Base-by-base conservation (phyloP, 2,113 vertebrate species). In the Cephalopholis sonnerati region DNA sequence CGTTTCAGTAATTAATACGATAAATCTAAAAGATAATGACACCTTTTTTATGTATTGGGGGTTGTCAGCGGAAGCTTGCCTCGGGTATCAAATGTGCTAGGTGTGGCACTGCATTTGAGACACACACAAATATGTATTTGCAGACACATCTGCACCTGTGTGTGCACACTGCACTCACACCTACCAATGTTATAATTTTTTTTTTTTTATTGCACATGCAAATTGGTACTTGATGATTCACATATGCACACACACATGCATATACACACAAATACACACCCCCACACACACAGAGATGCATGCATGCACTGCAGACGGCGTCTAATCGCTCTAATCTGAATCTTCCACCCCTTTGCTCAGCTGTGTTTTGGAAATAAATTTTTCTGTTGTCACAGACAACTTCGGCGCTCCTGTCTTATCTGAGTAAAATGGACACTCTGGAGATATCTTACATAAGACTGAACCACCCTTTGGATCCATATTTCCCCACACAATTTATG, bases 341-440 rank as follows among this genome's bases (percentile, higher is more conserved):
- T 87, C 57, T 59, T 73, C 76, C 64, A 50, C 67, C 83, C 66
- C 48, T 83, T 65, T 84, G 71, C 46, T 82, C 70, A 77, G 54
- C 69, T 81, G 64, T 95, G 89, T 94, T 95, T 91, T 92, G 93
- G 77, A 93, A 94, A 95, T 92, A 95, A 75, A 86, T 84, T n/a
- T 59, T 73, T 53, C 6, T 93, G 92, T 95, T 93, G 70, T 74
- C 12, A 93, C 36, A 85, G 50, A 89, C 76, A 93, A 93, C 90
- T 89, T 75, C 7, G 48, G 27, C 2, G 55, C 44, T 71, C 36
- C 1, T 7, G 39, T 90, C 27, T 70, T 50, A 81, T 81, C 41
- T 63, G 22, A 77, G 59, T 64, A 20, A 75, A 82, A 75, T 41
- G 3, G 67, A 82, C 62, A 74, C 22, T 79, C 32, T 70, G 66